These are phyloP conservation scores for Poeciliopsis prolifica DNA, from an alignment of 2,113 vertebrate species.

Conservation along the genomic window DNA sequence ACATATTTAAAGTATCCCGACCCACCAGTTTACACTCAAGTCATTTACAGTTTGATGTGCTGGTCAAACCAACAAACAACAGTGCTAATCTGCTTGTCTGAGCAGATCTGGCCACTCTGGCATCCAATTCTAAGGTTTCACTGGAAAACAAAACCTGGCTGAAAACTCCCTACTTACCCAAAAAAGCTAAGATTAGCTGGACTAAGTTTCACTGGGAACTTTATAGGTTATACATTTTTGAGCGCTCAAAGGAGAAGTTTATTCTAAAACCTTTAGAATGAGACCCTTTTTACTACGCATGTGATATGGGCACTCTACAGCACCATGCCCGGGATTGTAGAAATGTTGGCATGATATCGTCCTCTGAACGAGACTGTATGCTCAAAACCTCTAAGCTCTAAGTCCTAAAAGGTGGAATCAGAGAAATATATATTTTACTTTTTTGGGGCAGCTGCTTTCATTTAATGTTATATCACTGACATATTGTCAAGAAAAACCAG, in stretches of 20 bases:
- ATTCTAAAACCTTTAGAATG: slow-evolving; percentile 50
- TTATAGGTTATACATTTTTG: slow-evolving; percentile 34
- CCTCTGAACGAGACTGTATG: too few species aligned
- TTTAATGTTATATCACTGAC: too few species aligned
- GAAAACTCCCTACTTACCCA: slow-evolving; percentile 41
- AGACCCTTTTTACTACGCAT: slow-evolving; percentile 60
- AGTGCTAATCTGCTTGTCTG: slow-evolving; percentile 66
- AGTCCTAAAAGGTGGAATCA: too few species aligned
- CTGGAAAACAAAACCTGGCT: slow-evolving; percentile 56
- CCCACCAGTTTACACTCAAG: slow-evolving; percentile 42
- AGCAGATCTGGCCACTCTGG: slow-evolving; percentile 53
- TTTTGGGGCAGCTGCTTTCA: too few species aligned
- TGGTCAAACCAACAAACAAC: slow-evolving; percentile 53
- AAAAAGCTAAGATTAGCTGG: slow-evolving; percentile 42
- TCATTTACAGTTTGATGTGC: slow-evolving; percentile 56
- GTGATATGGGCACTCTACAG: slow-evolving; percentile 57
- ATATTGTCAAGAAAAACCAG: too few species aligned
- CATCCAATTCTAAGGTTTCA: slow-evolving; percentile 62
- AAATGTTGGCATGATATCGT: too few species aligned
- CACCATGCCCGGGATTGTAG: slow-evolving; percentile 18
- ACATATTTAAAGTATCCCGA: slow-evolving; percentile 34
- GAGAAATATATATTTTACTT: too few species aligned
- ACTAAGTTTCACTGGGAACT: slow-evolving; percentile 32
- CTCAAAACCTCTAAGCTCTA: too few species aligned
- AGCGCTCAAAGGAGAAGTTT: slow-evolving; percentile 56